Base-by-base conservation (phyloP, 2,113 vertebrate species). In the Tursiops truncatus region DNA sequence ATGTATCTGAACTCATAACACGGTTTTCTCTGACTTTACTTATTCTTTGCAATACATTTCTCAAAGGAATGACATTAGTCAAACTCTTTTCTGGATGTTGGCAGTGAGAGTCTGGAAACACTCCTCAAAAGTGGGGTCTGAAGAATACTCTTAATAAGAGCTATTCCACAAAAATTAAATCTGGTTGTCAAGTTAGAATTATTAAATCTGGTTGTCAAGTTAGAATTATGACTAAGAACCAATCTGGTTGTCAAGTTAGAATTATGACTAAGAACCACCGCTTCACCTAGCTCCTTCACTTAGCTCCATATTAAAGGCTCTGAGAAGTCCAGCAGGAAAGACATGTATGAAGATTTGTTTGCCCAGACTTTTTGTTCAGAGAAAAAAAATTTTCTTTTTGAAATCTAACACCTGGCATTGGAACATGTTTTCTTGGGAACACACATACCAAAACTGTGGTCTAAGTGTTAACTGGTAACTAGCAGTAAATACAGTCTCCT, bases 161-260 rank as follows among this genome's bases (percentile, higher is more conserved):
- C 67, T 65, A 11, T n/a, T 50, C n/a, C 36, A 70, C n/a, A 79
- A 71, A 97, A 86, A 65, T 79, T 94, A 87, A 83, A 90, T 94
- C 47, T 88, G 21, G 20, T 63, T 93, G 25, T 80, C 63, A 76
- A 14, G 38, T 38, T 38, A 38, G 38, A 38, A 38, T 38, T 38
- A 38, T 38, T 38, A 38, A 38, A 38, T 38, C 38, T 38, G 38
- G 38, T 38, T 38, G 38, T 80, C 63, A 76, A 14, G 56, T 95
- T 68, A 71, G 38, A 89, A 50, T 74, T 81, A 58, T 67, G 9
- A 76, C 38, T 94, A 41, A 79, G 68, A 58, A 53, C 21, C 17
- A 62, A 90, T 94, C 47, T 88, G 21, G 20, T 63, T 93, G 25
- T 80, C 63, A 76, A 14, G 56, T 95, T 68, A 71, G 38, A 89